Percentiles rank a stretch among this genome's conserved stretches.
phyloP scores from a whole-genome alignment of 2,888 invertebrate genomes.

The Trichogramma evanescens region DNA sequence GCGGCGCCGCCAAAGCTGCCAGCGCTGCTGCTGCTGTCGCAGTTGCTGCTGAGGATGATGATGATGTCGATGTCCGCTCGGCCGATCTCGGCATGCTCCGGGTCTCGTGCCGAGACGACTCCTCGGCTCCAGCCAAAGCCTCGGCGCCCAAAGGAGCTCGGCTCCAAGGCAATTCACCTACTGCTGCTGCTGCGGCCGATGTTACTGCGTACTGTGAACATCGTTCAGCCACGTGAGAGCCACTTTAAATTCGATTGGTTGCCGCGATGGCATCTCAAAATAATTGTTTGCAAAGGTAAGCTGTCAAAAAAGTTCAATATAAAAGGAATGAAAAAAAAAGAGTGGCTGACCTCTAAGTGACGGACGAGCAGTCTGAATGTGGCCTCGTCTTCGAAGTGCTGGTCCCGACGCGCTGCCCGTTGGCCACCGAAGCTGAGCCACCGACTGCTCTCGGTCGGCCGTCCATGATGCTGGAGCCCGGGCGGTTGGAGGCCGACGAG shows the following conservation, averaged over 20 bases:
- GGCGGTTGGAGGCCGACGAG: neutral
- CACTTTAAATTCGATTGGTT: too few relatives aligned
- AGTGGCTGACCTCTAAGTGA: conserved; percentile 13
- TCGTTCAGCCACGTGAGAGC: too few relatives aligned
- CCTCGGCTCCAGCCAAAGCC: too few relatives aligned
- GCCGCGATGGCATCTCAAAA: too few relatives aligned
- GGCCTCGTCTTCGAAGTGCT: neutral
- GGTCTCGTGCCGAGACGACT: conserved; percentile 5
- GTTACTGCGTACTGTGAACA: too few relatives aligned
- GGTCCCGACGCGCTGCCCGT: neutral
- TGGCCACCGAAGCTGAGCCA: neutral
- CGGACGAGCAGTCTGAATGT: neutral
- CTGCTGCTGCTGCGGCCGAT: too few relatives aligned
- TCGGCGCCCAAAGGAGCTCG: too few relatives aligned
- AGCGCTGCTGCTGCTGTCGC: neutral
- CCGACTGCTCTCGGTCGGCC: neutral
- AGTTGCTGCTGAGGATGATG: neutral
- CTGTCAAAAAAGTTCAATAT: too few relatives aligned
- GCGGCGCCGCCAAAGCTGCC: neutral
- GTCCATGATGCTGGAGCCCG: neutral
- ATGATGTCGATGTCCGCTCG: neutral
- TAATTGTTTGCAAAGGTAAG: too few relatives aligned
- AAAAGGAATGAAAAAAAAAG: neutral
- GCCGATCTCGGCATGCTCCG: conserved; percentile 14
- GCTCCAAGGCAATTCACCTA: too few relatives aligned